Evolutionary conservation across 64 coral and sea anemone species (phyloP).

Genomic region (Stylophora pistillata): DNA sequence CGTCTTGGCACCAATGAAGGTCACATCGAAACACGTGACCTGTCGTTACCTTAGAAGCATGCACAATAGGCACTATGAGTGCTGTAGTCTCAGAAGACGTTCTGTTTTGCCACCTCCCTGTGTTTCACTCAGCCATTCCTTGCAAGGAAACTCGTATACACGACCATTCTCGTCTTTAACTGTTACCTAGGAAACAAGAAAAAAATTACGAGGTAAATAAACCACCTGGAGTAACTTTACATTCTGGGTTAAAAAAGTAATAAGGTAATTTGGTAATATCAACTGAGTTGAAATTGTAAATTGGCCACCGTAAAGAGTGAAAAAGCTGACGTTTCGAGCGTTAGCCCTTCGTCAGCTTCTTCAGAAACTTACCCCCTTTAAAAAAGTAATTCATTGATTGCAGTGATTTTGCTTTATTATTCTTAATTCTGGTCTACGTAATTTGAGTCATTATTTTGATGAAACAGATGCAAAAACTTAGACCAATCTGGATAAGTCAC

Average conservation of each 20-base stretch:
- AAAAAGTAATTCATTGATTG: too few relatives aligned
- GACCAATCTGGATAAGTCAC: too few relatives aligned
- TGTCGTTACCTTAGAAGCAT: constrained; percentile 34
- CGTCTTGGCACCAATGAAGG: not conserved
- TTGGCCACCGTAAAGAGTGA: too few relatives aligned
- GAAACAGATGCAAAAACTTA: too few relatives aligned
- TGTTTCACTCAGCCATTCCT: constrained; percentile 98
- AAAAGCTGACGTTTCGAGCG: too few relatives aligned
- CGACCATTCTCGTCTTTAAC: constrained; percentile 93
- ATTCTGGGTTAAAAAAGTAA: not conserved
- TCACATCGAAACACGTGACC: constrained; percentile 18
- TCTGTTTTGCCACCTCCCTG: constrained; percentile 96
- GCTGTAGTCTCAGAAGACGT: constrained; percentile 61
- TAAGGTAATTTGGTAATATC: too few relatives aligned
- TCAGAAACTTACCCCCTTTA: too few relatives aligned
- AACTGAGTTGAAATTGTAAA: too few relatives aligned
- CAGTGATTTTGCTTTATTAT: too few relatives aligned
- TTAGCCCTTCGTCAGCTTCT: too few relatives aligned
- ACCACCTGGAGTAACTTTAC: not conserved
- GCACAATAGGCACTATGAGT: constrained; percentile 26
- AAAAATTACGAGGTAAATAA: not conserved
- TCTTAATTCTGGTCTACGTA: too few relatives aligned
- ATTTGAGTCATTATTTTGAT: too few relatives aligned
- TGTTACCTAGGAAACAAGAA: constrained; percentile 45
- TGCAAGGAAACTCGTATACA: constrained; percentile 85